These are phyloP conservation scores for Proteles cristata DNA, from an alignment of 2,113 vertebrate genomes.

Conservation along the genomic window DNA sequence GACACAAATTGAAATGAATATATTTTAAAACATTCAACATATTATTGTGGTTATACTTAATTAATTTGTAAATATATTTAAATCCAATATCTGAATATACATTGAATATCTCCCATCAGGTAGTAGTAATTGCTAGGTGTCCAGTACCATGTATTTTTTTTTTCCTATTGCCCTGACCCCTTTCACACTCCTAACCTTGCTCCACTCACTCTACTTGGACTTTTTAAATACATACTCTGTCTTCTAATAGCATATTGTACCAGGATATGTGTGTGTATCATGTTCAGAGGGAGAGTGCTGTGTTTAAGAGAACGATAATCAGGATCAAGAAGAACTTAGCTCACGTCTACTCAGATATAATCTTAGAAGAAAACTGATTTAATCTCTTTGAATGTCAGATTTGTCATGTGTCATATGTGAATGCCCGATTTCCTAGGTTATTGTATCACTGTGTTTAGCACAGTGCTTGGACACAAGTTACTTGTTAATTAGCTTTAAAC, in stretches of 20 bases:
- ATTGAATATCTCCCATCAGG: background rate
- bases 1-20: background rate
- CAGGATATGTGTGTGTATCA: background rate
- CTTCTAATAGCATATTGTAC: background rate
- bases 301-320: background rate
- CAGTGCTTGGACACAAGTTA: background rate
- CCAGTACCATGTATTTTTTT: background rate
- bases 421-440: background rate
- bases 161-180: background rate
- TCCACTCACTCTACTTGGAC: background rate
- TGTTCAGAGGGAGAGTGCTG: background rate
- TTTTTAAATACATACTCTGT: background rate
- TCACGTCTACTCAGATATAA: background rate
- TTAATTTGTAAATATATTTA: constrained; percentile 3
- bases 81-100: background rate
- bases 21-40: background rate
- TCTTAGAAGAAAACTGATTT: background rate
- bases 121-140: background rate
- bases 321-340: background rate
- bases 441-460: background rate
- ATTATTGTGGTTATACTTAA: background rate
- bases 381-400: background rate
- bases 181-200: background rate
- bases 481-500: background rate
- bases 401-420: background rate